These are phyloP conservation scores for Gymnoscopelus braueri DNA, from an alignment of 2,797 vertebrate genomes.

Conservation along the genomic window DNA sequence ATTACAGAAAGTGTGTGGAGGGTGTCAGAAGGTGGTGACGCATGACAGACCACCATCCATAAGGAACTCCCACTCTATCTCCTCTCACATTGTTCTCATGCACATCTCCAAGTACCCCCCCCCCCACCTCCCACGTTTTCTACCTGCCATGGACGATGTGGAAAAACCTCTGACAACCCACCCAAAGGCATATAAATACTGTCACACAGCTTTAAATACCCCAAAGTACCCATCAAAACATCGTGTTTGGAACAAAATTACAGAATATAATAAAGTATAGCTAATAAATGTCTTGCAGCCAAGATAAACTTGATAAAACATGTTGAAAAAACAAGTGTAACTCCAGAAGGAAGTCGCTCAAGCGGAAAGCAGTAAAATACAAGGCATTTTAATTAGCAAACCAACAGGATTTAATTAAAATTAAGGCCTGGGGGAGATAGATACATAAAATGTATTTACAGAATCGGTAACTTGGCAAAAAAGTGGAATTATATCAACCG, in stretches of 20 bases:
- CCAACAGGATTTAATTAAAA: slow-evolving; percentile 5
- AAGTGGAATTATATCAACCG: slow-evolving; percentile 36
- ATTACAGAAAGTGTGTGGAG: slow-evolving; percentile 23
- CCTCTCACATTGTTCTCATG: slow-evolving; percentile 14
- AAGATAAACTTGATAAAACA: no score
- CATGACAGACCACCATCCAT: slow-evolving; percentile 9
- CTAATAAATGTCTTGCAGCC: no score
- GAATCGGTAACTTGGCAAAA: slow-evolving; percentile 27
- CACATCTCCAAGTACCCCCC: background rate
- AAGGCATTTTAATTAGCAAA: background rate
- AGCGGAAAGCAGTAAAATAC: background rate
- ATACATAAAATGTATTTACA: slow-evolving; percentile 29
- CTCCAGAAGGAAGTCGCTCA: background rate
- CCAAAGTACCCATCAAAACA: background rate
- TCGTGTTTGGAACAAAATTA: background rate
- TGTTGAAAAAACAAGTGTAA: no score
- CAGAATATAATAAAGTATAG: background rate
- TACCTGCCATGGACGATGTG: slow-evolving; percentile 19
- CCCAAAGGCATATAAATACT: background rate
- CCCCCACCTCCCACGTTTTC: slow-evolving; percentile 19
- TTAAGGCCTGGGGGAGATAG: slow-evolving; percentile 8
- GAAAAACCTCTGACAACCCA: slow-evolving; percentile 47
- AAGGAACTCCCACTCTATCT: slow-evolving; percentile 58
- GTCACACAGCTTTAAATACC: background rate
- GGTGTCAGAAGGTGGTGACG: background rate